These are phyloP conservation scores for Esox masquinongy DNA, from an alignment of 2,797 vertebrate genomes.

Conservation along the genomic window DNA sequence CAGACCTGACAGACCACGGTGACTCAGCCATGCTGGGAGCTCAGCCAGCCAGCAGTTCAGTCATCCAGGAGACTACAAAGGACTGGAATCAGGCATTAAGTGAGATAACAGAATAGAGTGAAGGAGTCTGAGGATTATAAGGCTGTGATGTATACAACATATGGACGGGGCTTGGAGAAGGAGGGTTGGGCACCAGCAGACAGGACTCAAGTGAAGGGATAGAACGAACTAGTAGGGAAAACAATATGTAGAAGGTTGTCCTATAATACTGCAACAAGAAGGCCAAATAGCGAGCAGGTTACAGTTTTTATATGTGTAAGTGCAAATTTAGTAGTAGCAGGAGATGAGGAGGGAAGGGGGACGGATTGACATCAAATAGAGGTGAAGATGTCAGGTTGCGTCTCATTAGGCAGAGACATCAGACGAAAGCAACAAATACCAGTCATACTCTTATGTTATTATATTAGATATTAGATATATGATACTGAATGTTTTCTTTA, in stretches of 20 bases:
- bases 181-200: slow-evolving; percentile 7
- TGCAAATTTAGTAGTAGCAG: slow-evolving; percentile 60
- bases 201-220: slow-evolving; percentile 12
- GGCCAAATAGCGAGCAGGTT: slow-evolving; percentile 39
- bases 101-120: slow-evolving; percentile 54
- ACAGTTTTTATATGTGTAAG: slow-evolving; percentile 58
- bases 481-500: slow-evolving; percentile 3
- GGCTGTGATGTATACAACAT: slow-evolving; percentile 32
- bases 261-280: slow-evolving; percentile 59
- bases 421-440: slow-evolving; percentile 47
- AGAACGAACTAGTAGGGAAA: slow-evolving; percentile 48
- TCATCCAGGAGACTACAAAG: slow-evolving; percentile 47
- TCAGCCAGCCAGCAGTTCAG: slow-evolving; percentile 44
- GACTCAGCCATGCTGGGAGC: slow-evolving; percentile 55
- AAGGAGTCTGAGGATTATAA: slow-evolving; percentile 57
- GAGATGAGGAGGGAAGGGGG: slow-evolving; percentile 48
- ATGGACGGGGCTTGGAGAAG: slow-evolving; percentile 32
- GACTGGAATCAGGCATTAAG: slow-evolving; percentile 53
- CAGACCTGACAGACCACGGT: slow-evolving; percentile 44
- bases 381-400: neutral
- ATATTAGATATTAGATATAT: neutral
- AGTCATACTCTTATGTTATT: neutral
- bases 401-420: slow-evolving; percentile 61
- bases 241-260: slow-evolving; percentile 53
- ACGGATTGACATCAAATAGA: slow-evolving; percentile 63